Percentiles rank a stretch among this genome's conserved stretches.
These are phyloP conservation scores for Micrasema longulum DNA, from an alignment of 1,140 invertebrate species.

Conservation along the genomic window DNA sequence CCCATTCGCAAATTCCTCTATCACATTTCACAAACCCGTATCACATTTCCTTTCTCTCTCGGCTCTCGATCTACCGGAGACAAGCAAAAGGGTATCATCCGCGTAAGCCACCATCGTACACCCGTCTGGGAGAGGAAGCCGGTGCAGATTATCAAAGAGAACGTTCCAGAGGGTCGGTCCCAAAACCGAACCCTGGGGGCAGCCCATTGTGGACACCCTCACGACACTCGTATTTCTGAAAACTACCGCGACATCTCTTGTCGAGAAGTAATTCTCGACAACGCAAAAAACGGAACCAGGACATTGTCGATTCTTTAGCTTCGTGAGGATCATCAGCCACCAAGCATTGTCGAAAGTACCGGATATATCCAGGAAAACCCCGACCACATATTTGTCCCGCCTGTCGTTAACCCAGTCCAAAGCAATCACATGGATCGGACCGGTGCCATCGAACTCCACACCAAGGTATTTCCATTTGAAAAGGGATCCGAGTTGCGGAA, in stretches of 20 bases:
- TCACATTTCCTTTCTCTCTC: neutral
- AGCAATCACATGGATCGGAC: neutral
- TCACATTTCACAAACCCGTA: neutral
- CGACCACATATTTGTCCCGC: neutral
- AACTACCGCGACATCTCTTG: neutral
- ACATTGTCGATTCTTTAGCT: neutral
- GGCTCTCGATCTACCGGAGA: neutral
- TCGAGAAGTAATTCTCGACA: neutral
- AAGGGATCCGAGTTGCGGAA: conserved; percentile 12
- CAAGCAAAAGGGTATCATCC: neutral
- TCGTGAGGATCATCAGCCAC: neutral
- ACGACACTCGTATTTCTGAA: neutral
- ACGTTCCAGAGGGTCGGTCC: neutral
- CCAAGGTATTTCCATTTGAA: conserved; percentile 18
- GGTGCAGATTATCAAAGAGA: neutral
- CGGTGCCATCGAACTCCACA: conserved; percentile 26
- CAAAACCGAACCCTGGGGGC: conserved; percentile 2
- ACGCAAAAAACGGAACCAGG: neutral
- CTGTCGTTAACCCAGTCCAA: neutral
- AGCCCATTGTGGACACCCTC: neutral
- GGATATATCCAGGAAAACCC: neutral
- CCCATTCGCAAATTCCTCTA: neutral
- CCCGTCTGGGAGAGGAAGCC: neutral
- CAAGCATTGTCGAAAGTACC: neutral
- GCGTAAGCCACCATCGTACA: conserved; percentile 1